phyloP scores from a whole-genome alignment of 2,113 vertebrate species.

The Petromus typicus region DNA sequence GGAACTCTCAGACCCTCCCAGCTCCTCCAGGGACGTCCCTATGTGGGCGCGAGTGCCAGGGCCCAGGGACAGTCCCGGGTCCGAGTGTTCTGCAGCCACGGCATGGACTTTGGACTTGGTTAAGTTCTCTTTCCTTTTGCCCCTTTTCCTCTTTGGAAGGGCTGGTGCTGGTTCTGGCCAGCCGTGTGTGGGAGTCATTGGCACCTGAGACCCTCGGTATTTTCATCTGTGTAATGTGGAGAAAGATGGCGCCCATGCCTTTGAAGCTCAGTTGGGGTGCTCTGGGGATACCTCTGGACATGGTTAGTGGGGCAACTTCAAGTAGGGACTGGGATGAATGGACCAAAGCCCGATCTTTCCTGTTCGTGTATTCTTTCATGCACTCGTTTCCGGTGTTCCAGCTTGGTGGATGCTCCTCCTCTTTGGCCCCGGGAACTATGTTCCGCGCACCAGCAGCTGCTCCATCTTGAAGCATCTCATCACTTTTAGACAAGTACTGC shows the following conservation, averaged over 20 bases:
- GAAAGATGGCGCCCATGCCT: too few relatives aligned
- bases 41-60: not conserved
- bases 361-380: not conserved
- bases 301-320: not conserved
- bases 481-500: not conserved
- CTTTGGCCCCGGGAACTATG: fast-evolving
- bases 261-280: too few relatives aligned
- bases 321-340: not conserved
- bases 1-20: not conserved
- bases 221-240: not conserved
- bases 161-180: not conserved
- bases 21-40: not conserved
- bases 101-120: slow-evolving; percentile 24
- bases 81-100: not conserved
- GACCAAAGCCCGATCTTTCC: not conserved
- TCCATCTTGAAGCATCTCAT: not conserved
- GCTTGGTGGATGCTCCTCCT: not conserved
- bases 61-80: not conserved
- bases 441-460: fast-evolving
- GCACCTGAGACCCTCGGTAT: not conserved
- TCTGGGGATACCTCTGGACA: too few relatives aligned
- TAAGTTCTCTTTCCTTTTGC: not conserved
- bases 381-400: not conserved
- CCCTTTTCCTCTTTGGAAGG: not conserved
- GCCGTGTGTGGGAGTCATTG: not conserved